Base-by-base conservation (phyloP, 2,888 invertebrate species). In the Aphidoletes aphidimyza region DNA sequence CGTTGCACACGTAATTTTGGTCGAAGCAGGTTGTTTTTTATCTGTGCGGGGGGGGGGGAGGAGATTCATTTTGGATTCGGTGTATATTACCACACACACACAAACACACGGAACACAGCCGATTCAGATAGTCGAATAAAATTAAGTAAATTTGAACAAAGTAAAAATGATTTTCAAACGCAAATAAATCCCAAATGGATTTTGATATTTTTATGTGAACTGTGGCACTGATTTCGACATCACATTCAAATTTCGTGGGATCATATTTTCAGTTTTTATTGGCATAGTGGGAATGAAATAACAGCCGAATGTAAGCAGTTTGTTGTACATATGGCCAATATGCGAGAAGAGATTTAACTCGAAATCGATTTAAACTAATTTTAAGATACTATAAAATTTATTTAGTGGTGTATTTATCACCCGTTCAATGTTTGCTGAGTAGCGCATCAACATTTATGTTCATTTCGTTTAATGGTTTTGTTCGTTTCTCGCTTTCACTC, bases 301-400 rank as follows among this genome's bases (percentile, higher is more conserved):
- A 42, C 8, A 42, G 42, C 6, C 8, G 19, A 17, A 47, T 47
- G 47, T 19, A 47, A 47, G 17, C 22, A 54, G 22, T 22, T 54
- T 54, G 0, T 54, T 6, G n/a, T 54, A 22, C 54, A 14, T 22
- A 22, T 54, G 17, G 17, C 2, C 47, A 47, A 47, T 22, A 54
- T 54, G 54, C 39, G 11, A 39, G 11, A 39, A 39, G 39, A 5
- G 39, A 39, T 11, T 39, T 11, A 39, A 39, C 5, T 39, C 6
- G 11, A 39, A 39, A 54, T 69, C 69, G 30, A 69, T 69, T 69
- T 69, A 69, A 69, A 69, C 69, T 69, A 69, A 69, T 69, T 69
- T 69, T 69, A 69, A 69, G 69, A 69, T 69, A 30, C 69, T 69
- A 69, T 69, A 69, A 69, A 69, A 30, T 69, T 69, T 69, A 69